Base-by-base conservation (phyloP, 2,797 vertebrate species). In the Pelobates cultripes region DNA sequence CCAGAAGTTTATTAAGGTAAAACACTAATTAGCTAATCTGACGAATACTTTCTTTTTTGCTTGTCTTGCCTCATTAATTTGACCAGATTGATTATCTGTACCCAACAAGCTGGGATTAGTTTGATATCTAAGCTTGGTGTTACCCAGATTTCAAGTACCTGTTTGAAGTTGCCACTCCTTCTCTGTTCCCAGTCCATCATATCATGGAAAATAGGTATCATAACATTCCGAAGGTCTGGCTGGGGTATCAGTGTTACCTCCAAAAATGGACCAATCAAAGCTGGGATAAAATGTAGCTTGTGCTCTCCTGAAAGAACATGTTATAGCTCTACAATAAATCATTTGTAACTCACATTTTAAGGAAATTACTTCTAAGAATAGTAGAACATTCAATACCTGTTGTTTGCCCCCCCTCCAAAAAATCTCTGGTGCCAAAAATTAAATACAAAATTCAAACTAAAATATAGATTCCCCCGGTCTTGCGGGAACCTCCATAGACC, bases 141-240 rank as follows among this genome's bases (percentile, higher is more conserved):
- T 17, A 28, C 6, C 7, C n/a, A 28, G 7, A 10, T 28, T 28
- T 57, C 0, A 44, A 61, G 69, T 87, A 98, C 98, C 96, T 99
- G 98, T 85, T 99, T 99, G 84, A 99, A 99, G 90, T 96, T 99
- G 69, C 98, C 98, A 9, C 96, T 98, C 80, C 96, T 93, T 41
- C 97, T 94, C 91, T 99, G 98, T 86, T 99, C 98, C 98, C 98
- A 99, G 87, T 99, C 97, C 97, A 99, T 99, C 97, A 99, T 99
- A 91, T 99, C 98, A 14, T 99, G 98, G 89, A 99, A 99, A 90
- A 99, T 99, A 63, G 98, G 98, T 89, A 99, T 99, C 97, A 99
- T 99, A 87, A 99, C 97, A 80, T 98, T 99, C 78, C 98, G 95
- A 80, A 99, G 92, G 88, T 99, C 98, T 2, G 97, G 94, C 87